phyloP scores from a whole-genome alignment of 2,113 vertebrate species.

The Sminthopsis crassicaudata region DNA sequence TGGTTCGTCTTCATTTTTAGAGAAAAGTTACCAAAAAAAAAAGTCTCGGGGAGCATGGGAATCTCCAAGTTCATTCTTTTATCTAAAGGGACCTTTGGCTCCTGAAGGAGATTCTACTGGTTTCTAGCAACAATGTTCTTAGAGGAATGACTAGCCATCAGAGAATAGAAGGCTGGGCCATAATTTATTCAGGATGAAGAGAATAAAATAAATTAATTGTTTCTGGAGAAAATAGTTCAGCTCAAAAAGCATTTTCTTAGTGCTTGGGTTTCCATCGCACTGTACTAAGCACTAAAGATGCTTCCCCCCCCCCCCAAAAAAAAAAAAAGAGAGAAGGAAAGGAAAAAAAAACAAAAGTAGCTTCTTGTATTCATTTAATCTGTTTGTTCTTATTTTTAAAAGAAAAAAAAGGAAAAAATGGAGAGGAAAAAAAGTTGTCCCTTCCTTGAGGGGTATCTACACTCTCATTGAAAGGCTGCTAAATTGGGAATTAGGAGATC shows the following conservation, averaged over 20 bases:
- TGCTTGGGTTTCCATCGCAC: neutral
- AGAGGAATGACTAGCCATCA: neutral
- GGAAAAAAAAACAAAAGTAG: too few species aligned
- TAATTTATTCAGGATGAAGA: neutral
- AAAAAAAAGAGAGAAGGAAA: too few species aligned
- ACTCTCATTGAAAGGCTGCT: neutral
- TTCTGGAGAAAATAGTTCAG: neutral
- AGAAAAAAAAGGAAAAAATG: too few species aligned
- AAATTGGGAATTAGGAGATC: neutral
- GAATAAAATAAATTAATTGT: neutral
- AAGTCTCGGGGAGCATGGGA: neutral
- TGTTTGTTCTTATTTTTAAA: too few species aligned
- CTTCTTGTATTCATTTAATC: too few species aligned
- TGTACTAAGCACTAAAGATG: neutral
- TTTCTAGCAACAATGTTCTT: neutral
- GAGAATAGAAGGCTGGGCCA: neutral
- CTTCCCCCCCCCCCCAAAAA: too few species aligned
- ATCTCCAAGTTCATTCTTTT: neutral
- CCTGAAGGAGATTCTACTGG: neutral
- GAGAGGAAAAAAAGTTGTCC: neutral
- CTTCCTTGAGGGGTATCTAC: neutral
- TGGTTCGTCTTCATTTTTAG: neutral
- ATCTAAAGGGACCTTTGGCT: neutral
- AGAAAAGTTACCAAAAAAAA: neutral
- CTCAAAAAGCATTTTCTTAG: neutral